Evolutionary conservation across 1,140 invertebrate genomes (phyloP).

Genomic region (Xylocopa sonorina): DNA sequence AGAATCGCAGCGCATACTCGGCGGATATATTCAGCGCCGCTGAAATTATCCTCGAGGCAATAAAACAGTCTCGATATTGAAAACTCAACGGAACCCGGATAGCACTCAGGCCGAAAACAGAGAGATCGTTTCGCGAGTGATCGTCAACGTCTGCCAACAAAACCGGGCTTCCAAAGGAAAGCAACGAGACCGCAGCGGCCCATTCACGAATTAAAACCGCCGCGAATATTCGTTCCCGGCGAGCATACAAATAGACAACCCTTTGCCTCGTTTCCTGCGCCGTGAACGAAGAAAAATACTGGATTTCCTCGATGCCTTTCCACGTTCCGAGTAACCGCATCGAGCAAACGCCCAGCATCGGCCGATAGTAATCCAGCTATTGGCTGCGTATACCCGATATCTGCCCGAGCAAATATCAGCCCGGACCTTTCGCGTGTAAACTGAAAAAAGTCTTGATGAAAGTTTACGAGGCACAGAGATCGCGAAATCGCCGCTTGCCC

Average conservation of each 20-base stretch:
- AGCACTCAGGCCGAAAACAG: no score
- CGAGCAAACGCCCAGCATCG: slow-evolving; percentile 3
- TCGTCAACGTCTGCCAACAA: not conserved
- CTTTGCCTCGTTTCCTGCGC: not conserved
- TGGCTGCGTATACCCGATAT: not conserved
- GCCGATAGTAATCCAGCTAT: slow-evolving; percentile 13
- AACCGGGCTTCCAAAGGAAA: not conserved
- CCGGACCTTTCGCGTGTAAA: slow-evolving; percentile 43
- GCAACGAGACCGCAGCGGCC: not conserved
- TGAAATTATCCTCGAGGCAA: no score
- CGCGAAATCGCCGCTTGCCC: slow-evolving; percentile 8
- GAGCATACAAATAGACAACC: slow-evolving; percentile 4
- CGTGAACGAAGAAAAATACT: not conserved
- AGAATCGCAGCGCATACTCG: no score
- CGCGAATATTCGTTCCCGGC: slow-evolving; percentile 5
- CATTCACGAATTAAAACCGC: slow-evolving; percentile 31
- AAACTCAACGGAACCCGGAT: not conserved
- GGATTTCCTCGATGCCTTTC: slow-evolving; percentile 21
- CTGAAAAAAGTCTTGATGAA: slow-evolving; percentile 47
- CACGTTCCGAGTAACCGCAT: not conserved
- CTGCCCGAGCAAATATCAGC: not conserved
- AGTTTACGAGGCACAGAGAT: slow-evolving; percentile 35
- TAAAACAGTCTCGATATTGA: not conserved
- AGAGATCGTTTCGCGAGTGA: not conserved
- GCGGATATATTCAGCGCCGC: no score